A percentile compares a stretch with the other conserved stretches of the same genome.
Evolutionary conservation across 2,113 vertebrate species (phyloP).

Genomic region (Apteryx mantelli): DNA sequence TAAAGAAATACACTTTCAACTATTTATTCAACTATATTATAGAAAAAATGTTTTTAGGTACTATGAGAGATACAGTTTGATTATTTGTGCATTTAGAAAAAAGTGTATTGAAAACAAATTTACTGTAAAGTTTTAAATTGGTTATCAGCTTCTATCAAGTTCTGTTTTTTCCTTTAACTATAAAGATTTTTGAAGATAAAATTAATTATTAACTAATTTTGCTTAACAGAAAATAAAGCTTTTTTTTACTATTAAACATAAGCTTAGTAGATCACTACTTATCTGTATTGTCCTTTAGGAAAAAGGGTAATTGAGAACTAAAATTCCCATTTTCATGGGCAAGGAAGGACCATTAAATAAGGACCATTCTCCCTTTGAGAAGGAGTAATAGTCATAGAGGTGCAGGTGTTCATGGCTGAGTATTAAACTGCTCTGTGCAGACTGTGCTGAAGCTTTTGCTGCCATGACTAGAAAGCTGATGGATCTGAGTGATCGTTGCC

Average conservation of each 20-base stretch:
- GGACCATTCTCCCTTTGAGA: not conserved
- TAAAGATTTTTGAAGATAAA: not conserved
- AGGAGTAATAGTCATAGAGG: not conserved
- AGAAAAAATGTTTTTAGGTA: accelerated
- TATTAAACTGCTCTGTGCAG: not conserved
- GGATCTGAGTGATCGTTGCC: too few species aligned
- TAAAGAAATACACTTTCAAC: not conserved
- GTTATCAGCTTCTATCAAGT: not conserved
- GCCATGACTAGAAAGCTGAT: not conserved
- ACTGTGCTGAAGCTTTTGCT: not conserved
- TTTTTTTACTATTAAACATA: not conserved
- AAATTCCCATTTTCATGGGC: not conserved
- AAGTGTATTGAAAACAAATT: not conserved
- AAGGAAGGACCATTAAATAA: not conserved
- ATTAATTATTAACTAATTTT: not conserved
- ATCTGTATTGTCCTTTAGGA: not conserved
- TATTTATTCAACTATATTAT: accelerated
- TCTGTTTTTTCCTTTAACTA: not conserved
- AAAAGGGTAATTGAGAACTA: not conserved
- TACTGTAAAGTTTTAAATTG: not conserved
- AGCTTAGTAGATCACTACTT: not conserved
- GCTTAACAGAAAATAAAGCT: not conserved
- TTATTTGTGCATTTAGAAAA: not conserved
- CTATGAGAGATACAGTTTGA: not conserved
- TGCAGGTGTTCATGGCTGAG: not conserved